These are phyloP conservation scores for Drosophila lini DNA, from an alignment of 1,140 invertebrate genomes.

Conservation along the genomic window DNA sequence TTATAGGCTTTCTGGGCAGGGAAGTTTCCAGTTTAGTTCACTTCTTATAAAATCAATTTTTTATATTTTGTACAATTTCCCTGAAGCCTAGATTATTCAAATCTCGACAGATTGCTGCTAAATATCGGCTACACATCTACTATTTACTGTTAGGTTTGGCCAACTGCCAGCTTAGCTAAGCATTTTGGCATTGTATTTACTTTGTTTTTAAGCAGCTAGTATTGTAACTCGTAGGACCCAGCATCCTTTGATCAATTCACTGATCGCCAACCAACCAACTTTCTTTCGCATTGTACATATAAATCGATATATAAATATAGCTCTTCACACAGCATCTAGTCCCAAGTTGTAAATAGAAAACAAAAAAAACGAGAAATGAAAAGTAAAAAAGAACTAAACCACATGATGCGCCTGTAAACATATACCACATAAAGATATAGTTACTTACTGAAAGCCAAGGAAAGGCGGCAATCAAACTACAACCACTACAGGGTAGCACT, in stretches of 20 bases:
- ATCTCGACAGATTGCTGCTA: slow-evolving; percentile 3
- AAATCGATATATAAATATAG: slow-evolving; percentile 17
- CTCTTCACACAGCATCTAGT: slow-evolving; percentile 63
- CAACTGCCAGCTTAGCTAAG: slow-evolving; percentile 31
- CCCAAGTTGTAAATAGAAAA: slow-evolving; percentile 66
- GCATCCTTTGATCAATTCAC: slow-evolving; percentile 1
- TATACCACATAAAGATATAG: slow-evolving; percentile 7
- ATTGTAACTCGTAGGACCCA: slow-evolving; percentile 54
- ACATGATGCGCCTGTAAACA: slow-evolving; percentile 20
- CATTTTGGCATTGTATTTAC: slow-evolving; percentile 73
- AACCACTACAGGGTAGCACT: slow-evolving; percentile 39
- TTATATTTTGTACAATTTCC: neutral
- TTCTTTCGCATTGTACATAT: slow-evolving; percentile 55
- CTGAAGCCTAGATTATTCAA: neutral
- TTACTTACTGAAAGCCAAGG: slow-evolving; percentile 16
- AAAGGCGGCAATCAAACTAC: slow-evolving; percentile 38
- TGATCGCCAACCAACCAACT: neutral
- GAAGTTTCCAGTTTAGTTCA: neutral
- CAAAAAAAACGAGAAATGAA: neutral
- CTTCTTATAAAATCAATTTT: neutral
- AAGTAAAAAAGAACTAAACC: neutral
- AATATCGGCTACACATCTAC: slow-evolving; percentile 6
- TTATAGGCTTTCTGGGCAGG: neutral
- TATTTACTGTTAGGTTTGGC: slow-evolving; percentile 8
- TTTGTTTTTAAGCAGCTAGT: slow-evolving; percentile 63